Conservation (phyloP, 2,888 invertebrate genomes). For the Leuctra nigra region DNA sequence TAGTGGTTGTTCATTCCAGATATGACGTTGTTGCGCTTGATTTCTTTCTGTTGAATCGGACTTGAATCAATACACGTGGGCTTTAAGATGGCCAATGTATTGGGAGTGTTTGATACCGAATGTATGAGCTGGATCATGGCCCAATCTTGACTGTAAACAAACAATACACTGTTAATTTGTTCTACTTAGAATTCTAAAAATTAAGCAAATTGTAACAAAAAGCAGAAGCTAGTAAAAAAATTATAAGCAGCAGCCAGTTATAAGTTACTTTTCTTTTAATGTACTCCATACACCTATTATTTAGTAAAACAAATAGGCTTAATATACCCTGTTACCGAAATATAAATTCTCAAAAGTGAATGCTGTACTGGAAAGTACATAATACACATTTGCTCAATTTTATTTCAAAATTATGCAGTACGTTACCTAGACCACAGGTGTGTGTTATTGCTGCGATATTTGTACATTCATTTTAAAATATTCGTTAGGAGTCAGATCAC, state of each 20-base stretch:
- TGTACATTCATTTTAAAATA: background rate
- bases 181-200: background rate
- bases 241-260: too few species aligned
- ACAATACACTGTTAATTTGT: background rate
- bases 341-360: too few species aligned
- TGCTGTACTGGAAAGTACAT: too few species aligned
- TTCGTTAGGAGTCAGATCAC: background rate
- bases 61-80: slow-evolving; percentile 31
- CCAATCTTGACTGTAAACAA: slow-evolving; percentile 50
- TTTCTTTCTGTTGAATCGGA: background rate
- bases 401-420: background rate
- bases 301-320: too few species aligned
- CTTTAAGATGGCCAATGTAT: slow-evolving; percentile 52
- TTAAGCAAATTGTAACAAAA: background rate
- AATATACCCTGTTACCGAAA: too few species aligned
- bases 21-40: background rate
- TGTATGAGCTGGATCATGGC: slow-evolving; percentile 60
- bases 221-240: background rate
- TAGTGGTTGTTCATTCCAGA: too few species aligned
- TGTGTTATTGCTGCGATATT: background rate
- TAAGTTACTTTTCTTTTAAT: too few species aligned
- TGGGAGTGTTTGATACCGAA: slow-evolving; percentile 87
- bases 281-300: too few species aligned
- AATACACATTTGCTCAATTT: background rate
- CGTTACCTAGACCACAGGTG: background rate